A percentile compares a stretch with the other conserved stretches of the same genome.
These are phyloP conservation scores for Orchesella cincta DNA, from an alignment of 1,140 invertebrate species.

Conservation along the genomic window DNA sequence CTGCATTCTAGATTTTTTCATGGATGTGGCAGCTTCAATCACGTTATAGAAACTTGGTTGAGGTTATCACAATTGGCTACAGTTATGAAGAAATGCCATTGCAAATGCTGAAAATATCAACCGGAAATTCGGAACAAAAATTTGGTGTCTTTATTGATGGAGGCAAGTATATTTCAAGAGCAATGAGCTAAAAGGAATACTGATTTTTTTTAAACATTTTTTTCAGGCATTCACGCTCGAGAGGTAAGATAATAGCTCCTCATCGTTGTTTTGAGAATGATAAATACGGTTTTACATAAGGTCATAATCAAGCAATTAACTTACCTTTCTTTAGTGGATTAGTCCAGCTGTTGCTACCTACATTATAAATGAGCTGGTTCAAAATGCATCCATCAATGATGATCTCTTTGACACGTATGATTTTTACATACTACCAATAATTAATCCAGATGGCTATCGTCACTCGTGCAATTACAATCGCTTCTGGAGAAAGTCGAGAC, in stretches of 20 bases:
- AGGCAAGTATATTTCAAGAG: background rate
- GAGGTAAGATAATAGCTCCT: conserved; percentile 56
- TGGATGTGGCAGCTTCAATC: conserved; percentile 21
- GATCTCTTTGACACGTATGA: conserved; percentile 56
- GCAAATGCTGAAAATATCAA: conserved; percentile 11
- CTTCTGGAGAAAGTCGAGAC: conserved; percentile 73
- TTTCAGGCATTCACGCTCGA: conserved; percentile 20
- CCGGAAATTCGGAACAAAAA: background rate
- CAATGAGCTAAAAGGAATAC: background rate
- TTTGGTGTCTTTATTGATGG: conserved; percentile 24
- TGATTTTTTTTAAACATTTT: background rate
- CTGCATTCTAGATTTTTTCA: background rate
- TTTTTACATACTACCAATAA: conserved; percentile 60
- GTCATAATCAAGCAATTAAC: background rate
- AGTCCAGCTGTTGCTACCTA: conserved; percentile 69
- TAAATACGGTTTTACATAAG: background rate
- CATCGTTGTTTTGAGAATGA: background rate
- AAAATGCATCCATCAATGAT: conserved; percentile 48
- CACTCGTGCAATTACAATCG: conserved; percentile 58
- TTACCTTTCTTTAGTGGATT: conserved; percentile 65
- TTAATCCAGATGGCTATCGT: conserved; percentile 65
- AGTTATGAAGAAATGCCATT: background rate
- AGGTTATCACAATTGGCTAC: background rate
- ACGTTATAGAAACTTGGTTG: background rate
- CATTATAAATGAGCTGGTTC: conserved; percentile 64